Evolutionary conservation across 2,888 invertebrate genomes (phyloP).

Genomic region (Drosophila birchii): DNA sequence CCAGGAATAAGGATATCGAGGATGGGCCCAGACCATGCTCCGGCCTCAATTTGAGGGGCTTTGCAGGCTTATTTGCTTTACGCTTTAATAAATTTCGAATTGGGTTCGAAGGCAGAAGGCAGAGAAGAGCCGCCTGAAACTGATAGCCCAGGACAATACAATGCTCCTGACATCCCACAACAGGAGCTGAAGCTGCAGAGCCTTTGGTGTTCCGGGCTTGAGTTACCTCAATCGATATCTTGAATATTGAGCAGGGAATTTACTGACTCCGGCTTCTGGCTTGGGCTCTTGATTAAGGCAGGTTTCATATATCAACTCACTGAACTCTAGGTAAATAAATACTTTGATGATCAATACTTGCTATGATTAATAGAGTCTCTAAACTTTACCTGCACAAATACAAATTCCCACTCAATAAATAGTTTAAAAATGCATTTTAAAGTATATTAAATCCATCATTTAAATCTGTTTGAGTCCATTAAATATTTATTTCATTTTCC

Average conservation of each 20-base stretch:
- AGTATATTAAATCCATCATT: background rate
- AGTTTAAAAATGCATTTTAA: background rate
- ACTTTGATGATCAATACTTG: background rate
- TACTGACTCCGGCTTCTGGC: background rate
- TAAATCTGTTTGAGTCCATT: background rate
- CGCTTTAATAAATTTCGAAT: constrained; percentile 52
- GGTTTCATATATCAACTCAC: background rate
- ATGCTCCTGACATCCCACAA: constrained; percentile 1
- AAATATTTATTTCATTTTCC: background rate
- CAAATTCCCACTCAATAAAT: background rate
- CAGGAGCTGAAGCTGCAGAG: constrained; percentile 6
- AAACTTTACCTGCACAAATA: background rate
- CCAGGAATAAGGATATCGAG: constrained; percentile 8
- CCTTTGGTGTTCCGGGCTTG: background rate
- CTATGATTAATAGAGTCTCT: background rate
- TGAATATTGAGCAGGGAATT: constrained; percentile 7
- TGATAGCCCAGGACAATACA: constrained; percentile 35
- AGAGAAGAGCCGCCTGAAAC: constrained; percentile 7
- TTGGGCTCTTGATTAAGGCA: background rate
- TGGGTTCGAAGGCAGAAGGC: constrained; percentile 24
- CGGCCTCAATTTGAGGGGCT: constrained; percentile 19
- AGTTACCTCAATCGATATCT: constrained; percentile 26
- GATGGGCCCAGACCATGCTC: constrained; percentile 10
- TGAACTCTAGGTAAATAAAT: background rate
- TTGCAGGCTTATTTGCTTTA: constrained; percentile 44